Evolutionary conservation across 1,140 invertebrate genomes (phyloP), one percentile per base, ranked within the genome.

Genomic region (Euschistus heros): DNA sequence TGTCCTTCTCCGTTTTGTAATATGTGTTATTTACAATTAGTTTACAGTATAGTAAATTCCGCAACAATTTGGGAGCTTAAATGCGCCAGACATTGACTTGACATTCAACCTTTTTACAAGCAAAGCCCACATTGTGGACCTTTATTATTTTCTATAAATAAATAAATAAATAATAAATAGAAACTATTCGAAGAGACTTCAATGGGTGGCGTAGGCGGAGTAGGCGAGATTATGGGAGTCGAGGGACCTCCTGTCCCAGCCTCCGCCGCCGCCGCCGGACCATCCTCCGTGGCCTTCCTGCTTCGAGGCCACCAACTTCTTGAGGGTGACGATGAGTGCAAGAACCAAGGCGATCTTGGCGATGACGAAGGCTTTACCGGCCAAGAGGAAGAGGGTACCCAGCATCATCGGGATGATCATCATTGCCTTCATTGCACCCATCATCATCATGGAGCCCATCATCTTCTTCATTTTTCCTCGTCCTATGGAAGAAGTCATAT

Each of bases 321-420:
- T 90, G 33, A 90, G 75, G 0, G 84, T 86, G 59, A 90, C 80
- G 63, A 89, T 86, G 15, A 85, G 84, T 24, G 85, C 86, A n/a
- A 91, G 76, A 2, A 88, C 77, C 2, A 91, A 73, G 15, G 88
- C 88, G 71, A 90, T 84, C 76, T 87, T 88, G 60, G 82, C 84
- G 33, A 87, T 80, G 26, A 88, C 79, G 22, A 91, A 71, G 18
- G 88, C 86, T 71, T 86, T 87, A n/a, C 83, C 86, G 20, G 86
- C 84, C 65, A 88, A 78, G 17, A 85, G 76, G 54, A 87, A 86
- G 18, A 90, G 84, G 47, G 80, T 83, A 52, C 89, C 84, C 68
- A 88, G 83, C 24, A 85, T 82, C 72, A 87, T 81, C 10, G 87
- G 85, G 10, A 91, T 74, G 70, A 90, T 82, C 70, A 79, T 80